Evolutionary conservation across 2,888 invertebrate species (phyloP).

Genomic region (Eueremaeus valkanovi): DNA sequence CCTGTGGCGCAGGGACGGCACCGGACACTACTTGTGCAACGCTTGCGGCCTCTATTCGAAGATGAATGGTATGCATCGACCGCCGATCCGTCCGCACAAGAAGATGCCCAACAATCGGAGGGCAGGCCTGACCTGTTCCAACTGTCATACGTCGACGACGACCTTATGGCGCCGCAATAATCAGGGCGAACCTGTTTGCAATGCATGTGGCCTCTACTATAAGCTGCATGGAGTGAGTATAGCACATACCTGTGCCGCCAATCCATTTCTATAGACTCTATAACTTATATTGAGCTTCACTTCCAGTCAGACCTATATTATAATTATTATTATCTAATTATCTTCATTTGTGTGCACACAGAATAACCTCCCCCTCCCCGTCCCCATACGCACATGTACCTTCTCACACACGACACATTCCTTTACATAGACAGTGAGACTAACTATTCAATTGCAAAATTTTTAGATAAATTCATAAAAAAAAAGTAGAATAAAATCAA

Average conservation of each 20-base stretch:
- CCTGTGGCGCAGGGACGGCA: constrained; percentile 57
- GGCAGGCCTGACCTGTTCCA: constrained; percentile 80
- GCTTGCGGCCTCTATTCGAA: constrained; percentile 98
- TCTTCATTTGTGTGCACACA: too few relatives aligned
- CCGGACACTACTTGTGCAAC: constrained; percentile 96
- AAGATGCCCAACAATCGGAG: constrained; percentile 53
- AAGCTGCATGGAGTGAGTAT: constrained; percentile 75
- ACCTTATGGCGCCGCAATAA: constrained; percentile 94
- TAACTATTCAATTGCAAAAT: too few relatives aligned
- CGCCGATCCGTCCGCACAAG: constrained; percentile 52
- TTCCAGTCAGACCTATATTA: too few relatives aligned
- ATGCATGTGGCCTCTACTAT: constrained; percentile 95
- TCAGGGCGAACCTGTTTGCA: constrained; percentile 93
- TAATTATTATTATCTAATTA: too few relatives aligned
- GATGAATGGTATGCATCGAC: constrained; percentile 97
- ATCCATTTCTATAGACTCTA: too few relatives aligned
- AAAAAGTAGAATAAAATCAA: too few relatives aligned
- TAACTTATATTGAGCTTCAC: too few relatives aligned
- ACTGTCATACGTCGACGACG: constrained; percentile 84
- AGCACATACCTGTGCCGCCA: not conserved
- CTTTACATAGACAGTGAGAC: too few relatives aligned
- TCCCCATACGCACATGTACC: too few relatives aligned
- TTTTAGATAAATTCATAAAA: too few relatives aligned
- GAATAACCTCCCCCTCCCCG: not conserved
- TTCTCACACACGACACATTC: too few relatives aligned